Conservation (phyloP, 2,888 invertebrate genomes). For the Enoplolaimus lenunculus region DNA sequence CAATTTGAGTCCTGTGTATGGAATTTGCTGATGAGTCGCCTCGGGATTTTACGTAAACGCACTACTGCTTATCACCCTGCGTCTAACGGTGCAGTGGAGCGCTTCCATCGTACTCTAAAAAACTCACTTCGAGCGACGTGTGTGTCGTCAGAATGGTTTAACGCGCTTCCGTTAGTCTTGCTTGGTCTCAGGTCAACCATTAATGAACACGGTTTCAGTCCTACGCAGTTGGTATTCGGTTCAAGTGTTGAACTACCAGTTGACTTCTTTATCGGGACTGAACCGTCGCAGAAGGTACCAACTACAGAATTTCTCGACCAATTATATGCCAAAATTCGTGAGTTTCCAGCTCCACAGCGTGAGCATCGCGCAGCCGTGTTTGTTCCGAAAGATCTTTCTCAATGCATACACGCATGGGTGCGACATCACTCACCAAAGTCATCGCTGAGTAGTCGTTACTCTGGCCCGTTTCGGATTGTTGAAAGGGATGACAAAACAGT, state of each 20-base stretch:
- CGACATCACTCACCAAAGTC: neutral
- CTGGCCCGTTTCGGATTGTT: neutral
- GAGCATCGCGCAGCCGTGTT: neutral
- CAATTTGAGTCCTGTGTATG: slow-evolving; percentile 5
- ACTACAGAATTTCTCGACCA: neutral
- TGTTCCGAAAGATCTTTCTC: neutral
- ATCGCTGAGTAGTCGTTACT: neutral
- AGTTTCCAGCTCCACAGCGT: neutral
- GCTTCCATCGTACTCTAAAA: slow-evolving; percentile 4
- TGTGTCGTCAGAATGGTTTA: neutral
- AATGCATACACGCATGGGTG: neutral
- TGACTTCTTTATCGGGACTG: neutral
- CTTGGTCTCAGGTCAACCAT: neutral
- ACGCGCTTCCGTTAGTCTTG: neutral
- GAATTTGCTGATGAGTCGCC: neutral
- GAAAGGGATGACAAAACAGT: neutral
- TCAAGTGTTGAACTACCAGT: neutral
- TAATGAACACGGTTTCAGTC: slow-evolving; percentile 5
- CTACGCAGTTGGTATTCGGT: neutral
- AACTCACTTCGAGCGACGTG: neutral
- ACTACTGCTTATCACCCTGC: slow-evolving; percentile 9
- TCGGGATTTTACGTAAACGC: neutral
- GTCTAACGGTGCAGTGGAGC: slow-evolving; percentile 1
- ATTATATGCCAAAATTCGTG: neutral
- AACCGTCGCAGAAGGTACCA: neutral